Base-by-base conservation (phyloP, 2,888 invertebrate species). In the Euphydryas editha region DNA sequence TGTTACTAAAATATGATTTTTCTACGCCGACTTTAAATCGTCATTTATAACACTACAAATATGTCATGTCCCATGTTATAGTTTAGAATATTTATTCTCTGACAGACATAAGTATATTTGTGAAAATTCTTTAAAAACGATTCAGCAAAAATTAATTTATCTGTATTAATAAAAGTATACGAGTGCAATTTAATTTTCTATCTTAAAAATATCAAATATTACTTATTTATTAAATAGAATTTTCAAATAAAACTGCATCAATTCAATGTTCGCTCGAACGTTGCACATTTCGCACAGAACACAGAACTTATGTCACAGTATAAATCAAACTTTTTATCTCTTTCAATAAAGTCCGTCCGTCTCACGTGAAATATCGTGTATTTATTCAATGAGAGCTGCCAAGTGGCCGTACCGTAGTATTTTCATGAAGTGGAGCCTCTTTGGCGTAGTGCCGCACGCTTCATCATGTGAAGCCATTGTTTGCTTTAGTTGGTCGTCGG, bases 361-460 rank as follows among this genome's bases (percentile, higher is more conserved):
- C 44, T 42, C n/a, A 15, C 10, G 17, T 47, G 20, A 47, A 47
- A 47, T 47, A 47, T 47, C 47, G 20, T 20, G 20, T 47, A 47
- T 47, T 20, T 47, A 47, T 47, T 47, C 47, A 47, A 47, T 20
- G 20, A 47, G 18, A 47, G 4, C 15, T n/a, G 47, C 47, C 47
- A 47, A 47, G 18, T 47, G 18, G 20, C 20, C 42, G 20, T 8
- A 5, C 44, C 6, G 44, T 15, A 15, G 44, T 47, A 47, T 1
- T 47, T 20, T 47, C 47, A 47, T 18, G 20, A 20, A 47, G 47
- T 18, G 20, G n/a, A 47, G 47, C 8, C 47, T 47, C 20, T 7
- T 63, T 63, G 63, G 63, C 63, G 39, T 51, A 17, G n/a, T 58
- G 63, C 58, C 51, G 21, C 63, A n/a, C 24, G 49, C 24, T 58